Evolutionary conservation across 2,797 vertebrate genomes (phyloP), one percentile per base, ranked within the genome.

Genomic region (Pseudopleuronectes americanus): DNA sequence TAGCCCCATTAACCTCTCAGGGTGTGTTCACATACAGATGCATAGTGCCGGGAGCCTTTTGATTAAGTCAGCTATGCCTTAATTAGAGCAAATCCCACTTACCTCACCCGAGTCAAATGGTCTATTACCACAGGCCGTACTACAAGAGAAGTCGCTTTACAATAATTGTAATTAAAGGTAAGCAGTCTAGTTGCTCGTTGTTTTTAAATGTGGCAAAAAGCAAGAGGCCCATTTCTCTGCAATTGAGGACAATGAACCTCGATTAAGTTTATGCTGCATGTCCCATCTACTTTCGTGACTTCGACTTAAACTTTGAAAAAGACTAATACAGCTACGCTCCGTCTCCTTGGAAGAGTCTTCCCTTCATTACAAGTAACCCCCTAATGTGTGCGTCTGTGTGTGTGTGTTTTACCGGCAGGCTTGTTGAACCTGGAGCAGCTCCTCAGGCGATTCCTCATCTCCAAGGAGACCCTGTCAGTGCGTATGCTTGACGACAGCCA

Each of bases 391-490:
- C 67, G n/a, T 67, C 21, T 72, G 59, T 65, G 55, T 72, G 59
- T 65, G 55, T 57, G 51, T 80, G n/a, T 64, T 8, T 76, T 52
- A 63, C 74, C 59, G 14, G 62, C 89, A 99, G 98, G 97, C 95
- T 96, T 99, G 92, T 91, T 99, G 85, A 99, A 98, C 93, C 94
- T 99, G 69, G 97, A 99, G 95, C 96, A 96, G 92, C 92, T 99
- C 89, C 95, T 99, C 61, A 94, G 97, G 61, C 97, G 98, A 89
- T 99, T 99, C 93, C 97, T 99, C 62, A 99, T 99, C 89, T 99
- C 98, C 88, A 99, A 98, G 95, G 97, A 99, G 85, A 98, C 97
- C 0, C 95, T 99, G 64, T 98, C 97, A 0, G 96, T 99, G 75
- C 96, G 97, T 85, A 98, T 99, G 97, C 90, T 99, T 71, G 97